Percentiles rank a stretch among this genome's conserved stretches.
phyloP scores from a whole-genome alignment of 2,113 vertebrate species.

The Columbina picui region DNA sequence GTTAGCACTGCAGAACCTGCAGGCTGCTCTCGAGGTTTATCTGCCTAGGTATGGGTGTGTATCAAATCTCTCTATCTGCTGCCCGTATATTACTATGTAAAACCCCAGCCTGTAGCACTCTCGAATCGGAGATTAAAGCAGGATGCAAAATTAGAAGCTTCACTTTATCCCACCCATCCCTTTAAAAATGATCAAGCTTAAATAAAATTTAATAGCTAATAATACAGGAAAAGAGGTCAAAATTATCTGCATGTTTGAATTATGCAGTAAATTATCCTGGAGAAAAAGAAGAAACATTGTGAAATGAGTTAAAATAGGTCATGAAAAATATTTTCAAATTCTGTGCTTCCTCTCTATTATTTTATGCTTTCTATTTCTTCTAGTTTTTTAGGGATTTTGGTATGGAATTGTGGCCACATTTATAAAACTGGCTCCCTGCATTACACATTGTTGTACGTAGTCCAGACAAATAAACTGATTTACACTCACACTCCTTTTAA shows the following conservation, averaged over 20 bases:
- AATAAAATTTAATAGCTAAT: slow-evolving; percentile 11
- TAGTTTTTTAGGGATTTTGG: background rate
- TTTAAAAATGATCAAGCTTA: slow-evolving; percentile 8
- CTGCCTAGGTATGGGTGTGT: background rate
- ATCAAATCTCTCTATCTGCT: background rate
- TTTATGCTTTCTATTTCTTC: background rate
- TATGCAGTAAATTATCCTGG: background rate
- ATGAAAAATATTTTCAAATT: background rate
- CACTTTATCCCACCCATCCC: background rate
- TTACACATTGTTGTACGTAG: background rate
- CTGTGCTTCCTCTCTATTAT: background rate
- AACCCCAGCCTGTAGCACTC: background rate
- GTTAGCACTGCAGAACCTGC: background rate
- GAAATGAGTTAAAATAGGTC: background rate
- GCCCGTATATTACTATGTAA: background rate
- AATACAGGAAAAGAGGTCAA: slow-evolving; percentile 30
- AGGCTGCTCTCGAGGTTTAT: background rate
- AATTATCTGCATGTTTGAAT: slow-evolving; percentile 29
- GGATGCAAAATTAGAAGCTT: slow-evolving; percentile 20
- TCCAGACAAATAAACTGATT: background rate
- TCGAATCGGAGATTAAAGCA: slow-evolving; percentile 7
- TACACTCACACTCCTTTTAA: background rate
- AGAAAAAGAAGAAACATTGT: background rate
- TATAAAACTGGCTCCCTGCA: background rate
- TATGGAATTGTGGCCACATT: background rate